Percentiles rank a stretch among this genome's conserved stretches.
phyloP scores from a whole-genome alignment of 2,113 vertebrate species.

The Panthera tigris region DNA sequence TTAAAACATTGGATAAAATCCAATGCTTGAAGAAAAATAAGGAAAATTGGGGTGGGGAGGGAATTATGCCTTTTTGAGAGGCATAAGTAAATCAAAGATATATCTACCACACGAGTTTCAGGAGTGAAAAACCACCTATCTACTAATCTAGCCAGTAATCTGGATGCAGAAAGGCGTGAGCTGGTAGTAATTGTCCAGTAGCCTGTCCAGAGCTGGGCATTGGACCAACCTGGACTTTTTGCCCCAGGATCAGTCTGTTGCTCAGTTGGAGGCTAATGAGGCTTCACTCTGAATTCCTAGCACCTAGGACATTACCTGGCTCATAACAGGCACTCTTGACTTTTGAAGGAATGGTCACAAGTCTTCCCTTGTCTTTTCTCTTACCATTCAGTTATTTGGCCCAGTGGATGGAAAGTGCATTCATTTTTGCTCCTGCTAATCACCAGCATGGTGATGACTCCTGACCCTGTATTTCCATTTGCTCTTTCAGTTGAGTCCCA shows the following conservation, averaged over 20 bases:
- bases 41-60: not conserved
- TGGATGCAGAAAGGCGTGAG: not conserved
- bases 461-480: not conserved
- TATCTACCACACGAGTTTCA: not conserved
- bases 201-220: not conserved
- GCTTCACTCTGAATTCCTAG: not conserved
- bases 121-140: not conserved
- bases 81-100: not conserved
- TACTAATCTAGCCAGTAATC: not conserved
- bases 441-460: not conserved
- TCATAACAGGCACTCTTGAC: not conserved
- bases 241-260: not conserved
- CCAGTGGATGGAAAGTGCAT: not conserved
- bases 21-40: slow-evolving; percentile 10
- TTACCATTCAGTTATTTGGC: not conserved
- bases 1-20: not conserved
- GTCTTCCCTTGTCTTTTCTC: not conserved
- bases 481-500: not conserved
- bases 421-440: not conserved
- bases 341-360: not conserved
- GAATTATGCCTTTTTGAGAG: not conserved
- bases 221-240: too few relatives aligned
- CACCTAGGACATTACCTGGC: not conserved
- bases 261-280: not conserved
- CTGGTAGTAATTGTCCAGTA: not conserved